Base-by-base conservation (phyloP, 2,888 invertebrate species). In the Rhaphigaster nebulosa region DNA sequence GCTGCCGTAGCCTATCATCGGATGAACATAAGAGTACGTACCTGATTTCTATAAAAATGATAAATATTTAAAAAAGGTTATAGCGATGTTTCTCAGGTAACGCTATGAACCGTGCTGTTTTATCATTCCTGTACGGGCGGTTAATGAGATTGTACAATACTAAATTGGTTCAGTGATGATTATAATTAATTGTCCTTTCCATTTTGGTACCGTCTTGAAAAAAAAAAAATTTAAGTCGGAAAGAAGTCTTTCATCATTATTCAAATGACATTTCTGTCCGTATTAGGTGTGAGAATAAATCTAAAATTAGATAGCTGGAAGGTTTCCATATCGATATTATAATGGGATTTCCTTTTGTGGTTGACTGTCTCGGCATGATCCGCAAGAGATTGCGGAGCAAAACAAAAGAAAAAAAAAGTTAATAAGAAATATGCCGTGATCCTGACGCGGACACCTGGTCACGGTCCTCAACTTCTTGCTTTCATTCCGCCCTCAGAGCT, bases 401-500 rank as follows among this genome's bases (percentile, higher is more conserved):
- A 76, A 76, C 34, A 34, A 76, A 76, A 76, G 38, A 65, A 76
- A 38, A 76, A 70, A 76, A 38, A 76, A 76, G 70, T 34, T 76
- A 76, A 76, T 76, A 76, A 76, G 70, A 76, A 76, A 76, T 76
- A 76, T 76, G 70, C 70, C 70, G 70, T 76, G 70, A 38, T 76
- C 34, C 34, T 10, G 34, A 38, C 18, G 70, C 70, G 70, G 70
- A 76, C 70, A 76, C 70, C 70, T 29, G 70, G 70, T 76, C 70
- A 76, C 70, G 70, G 70, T 76, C 70, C 70, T 76, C 70, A 76
- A 76, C 70, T 76, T 76, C 70, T 76, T 76, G 70, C 70, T 38
- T 65, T 60, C 60, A 60, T n/a, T 60, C 60, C 60, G 60, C 60
- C 60, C 60, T 60, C 52, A n/a, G n/a, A n/a, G n/a, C n/a, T n/a